These are phyloP conservation scores for Sebastes umbrosus DNA, from an alignment of 2,797 vertebrate species.

Conservation along the genomic window DNA sequence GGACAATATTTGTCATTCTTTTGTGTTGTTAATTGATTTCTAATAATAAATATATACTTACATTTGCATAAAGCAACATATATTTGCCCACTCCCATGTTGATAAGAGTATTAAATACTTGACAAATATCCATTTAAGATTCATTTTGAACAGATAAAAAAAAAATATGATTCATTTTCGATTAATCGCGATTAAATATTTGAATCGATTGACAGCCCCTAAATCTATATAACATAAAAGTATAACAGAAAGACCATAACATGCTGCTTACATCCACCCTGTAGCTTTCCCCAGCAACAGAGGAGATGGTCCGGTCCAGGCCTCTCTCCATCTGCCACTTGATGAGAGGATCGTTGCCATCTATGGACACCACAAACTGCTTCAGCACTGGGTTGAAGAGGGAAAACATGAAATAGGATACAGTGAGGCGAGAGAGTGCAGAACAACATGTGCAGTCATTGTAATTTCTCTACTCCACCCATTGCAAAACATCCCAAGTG, in stretches of 20 bases:
- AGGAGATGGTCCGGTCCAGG: slow-evolving; percentile 76
- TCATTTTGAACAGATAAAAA: too few relatives aligned
- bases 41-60: too few relatives aligned
- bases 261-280: slow-evolving; percentile 66
- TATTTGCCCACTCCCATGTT: too few relatives aligned
- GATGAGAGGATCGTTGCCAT: slow-evolving; percentile 68
- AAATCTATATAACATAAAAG: background rate
- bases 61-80: too few relatives aligned
- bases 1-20: too few relatives aligned
- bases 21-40: too few relatives aligned
- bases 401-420: background rate
- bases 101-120: too few relatives aligned
- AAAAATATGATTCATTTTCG: too few relatives aligned
- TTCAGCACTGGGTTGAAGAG: slow-evolving; percentile 40
- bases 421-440: too few relatives aligned
- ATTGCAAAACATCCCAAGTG: background rate
- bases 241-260: background rate
- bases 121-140: too few relatives aligned
- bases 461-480: slow-evolving; percentile 34
- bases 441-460: background rate
- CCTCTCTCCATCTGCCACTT: slow-evolving; percentile 76
- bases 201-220: too few relatives aligned
- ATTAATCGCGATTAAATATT: too few relatives aligned
- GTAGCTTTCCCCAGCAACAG: slow-evolving; percentile 80
- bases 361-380: slow-evolving; percentile 67